phyloP scores from a whole-genome alignment of 1,140 invertebrate species.

The Choristoneura fumiferana region DNA sequence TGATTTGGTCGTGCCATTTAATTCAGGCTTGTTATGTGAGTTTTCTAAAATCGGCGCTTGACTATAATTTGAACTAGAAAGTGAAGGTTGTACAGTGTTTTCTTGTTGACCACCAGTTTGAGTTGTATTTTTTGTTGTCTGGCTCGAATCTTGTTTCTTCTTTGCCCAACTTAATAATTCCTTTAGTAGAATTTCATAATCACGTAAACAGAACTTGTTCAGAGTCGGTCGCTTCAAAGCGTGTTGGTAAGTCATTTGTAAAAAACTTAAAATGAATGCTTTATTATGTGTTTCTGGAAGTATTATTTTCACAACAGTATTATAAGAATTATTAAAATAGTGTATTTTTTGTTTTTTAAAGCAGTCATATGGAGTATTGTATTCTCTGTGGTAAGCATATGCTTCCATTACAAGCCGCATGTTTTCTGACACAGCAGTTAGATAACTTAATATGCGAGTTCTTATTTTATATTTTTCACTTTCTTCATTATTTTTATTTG shows the following conservation, averaged over 20 bases:
- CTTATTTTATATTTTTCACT: background rate
- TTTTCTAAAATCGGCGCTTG: no score
- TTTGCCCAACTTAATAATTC: conserved; percentile 1
- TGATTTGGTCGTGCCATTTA: background rate
- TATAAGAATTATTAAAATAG: background rate
- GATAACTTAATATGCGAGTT: no score
- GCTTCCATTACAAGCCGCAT: background rate
- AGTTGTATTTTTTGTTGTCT: background rate
- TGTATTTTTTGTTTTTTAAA: background rate
- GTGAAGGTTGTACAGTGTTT: no score
- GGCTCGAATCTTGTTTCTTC: background rate
- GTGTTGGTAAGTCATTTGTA: background rate
- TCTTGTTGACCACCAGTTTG: no score
- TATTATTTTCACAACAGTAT: background rate
- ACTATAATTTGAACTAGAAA: no score
- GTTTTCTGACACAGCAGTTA: background rate
- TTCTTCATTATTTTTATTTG: no score
- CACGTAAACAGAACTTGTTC: background rate
- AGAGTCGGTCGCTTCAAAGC: background rate
- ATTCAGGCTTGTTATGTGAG: no score
- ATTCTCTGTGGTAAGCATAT: background rate
- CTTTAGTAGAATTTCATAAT: background rate
- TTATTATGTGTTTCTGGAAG: background rate
- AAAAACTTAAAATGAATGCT: background rate
- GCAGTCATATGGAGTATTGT: background rate